Percentiles rank a stretch among this genome's conserved stretches.
Evolutionary conservation across 1,140 invertebrate species (phyloP).

Genomic region (Tetranychus urticae): DNA sequence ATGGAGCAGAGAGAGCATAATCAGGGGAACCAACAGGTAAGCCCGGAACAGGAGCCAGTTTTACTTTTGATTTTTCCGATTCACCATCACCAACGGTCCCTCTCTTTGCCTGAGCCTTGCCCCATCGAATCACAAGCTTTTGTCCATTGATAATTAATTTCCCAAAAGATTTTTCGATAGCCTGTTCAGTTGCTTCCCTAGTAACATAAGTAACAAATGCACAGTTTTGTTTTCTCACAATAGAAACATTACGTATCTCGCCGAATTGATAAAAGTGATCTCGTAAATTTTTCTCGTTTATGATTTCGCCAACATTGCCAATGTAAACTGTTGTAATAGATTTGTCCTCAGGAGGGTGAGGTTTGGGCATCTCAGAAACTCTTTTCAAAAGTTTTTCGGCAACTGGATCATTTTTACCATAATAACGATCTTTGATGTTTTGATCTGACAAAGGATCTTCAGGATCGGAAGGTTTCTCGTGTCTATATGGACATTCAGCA

Average conservation of each 20-base stretch:
- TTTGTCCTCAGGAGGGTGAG: constrained; percentile 84
- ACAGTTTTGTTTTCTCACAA: constrained; percentile 81
- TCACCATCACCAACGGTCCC: constrained; percentile 15
- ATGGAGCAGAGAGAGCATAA: constrained; percentile 9
- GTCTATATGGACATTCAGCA: constrained; percentile 96
- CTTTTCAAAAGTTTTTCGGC: constrained; percentile 88
- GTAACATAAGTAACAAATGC: constrained; percentile 92
- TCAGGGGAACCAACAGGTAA: constrained; percentile 28
- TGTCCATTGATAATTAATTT: constrained; percentile 67
- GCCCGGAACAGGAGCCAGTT: constrained; percentile 63
- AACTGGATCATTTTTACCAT: constrained; percentile 95
- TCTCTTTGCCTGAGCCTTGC: constrained; percentile 53
- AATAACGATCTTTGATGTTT: constrained; percentile 95
- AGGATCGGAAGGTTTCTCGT: constrained; percentile 96
- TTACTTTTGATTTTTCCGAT: constrained; percentile 16
- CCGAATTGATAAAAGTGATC: constrained; percentile 96
- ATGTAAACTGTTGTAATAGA: constrained; percentile 90
- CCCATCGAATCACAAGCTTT: constrained; percentile 87
- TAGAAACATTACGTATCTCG: constrained; percentile 79
- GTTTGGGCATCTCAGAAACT: constrained; percentile 66
- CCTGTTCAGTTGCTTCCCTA: constrained; percentile 61
- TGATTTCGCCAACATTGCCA: constrained; percentile 62
- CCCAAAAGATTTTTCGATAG: constrained; percentile 88
- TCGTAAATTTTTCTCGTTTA: constrained; percentile 70
- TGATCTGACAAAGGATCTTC: constrained; percentile 97